Evolutionary conservation across 2,888 invertebrate species (phyloP).

Genomic region (Omphaloscelis lunosa): DNA sequence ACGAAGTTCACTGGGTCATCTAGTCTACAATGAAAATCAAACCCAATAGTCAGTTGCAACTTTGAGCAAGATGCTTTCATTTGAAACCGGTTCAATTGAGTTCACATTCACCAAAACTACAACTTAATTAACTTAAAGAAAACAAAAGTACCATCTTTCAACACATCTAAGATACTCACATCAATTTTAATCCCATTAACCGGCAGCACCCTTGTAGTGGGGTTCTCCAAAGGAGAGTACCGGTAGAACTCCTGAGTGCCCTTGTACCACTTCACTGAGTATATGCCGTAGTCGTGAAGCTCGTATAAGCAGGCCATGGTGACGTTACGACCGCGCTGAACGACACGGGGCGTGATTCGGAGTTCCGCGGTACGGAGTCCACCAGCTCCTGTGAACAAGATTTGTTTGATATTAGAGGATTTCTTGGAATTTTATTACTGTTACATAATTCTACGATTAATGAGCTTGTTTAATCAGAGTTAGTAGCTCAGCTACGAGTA

Average conservation of each 20-base stretch:
- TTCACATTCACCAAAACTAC: not conserved
- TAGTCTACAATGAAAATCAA: not conserved
- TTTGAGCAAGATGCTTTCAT: not conserved
- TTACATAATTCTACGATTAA: not conserved
- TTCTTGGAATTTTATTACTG: not conserved
- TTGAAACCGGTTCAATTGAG: not conserved
- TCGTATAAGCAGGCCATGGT: conserved; percentile 94
- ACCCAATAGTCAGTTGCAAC: not conserved
- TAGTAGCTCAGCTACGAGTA: not conserved
- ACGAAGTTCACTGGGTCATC: too few relatives aligned
- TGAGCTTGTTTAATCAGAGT: not conserved
- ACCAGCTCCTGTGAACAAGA: conserved; percentile 89
- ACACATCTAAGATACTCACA: conserved; percentile 91
- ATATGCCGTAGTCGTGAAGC: conserved; percentile 93
- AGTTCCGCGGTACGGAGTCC: conserved; percentile 94
- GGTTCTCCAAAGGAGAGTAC: conserved; percentile 94
- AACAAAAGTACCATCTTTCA: not conserved
- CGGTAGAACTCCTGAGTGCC: conserved; percentile 96
- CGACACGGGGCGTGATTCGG: conserved; percentile 93
- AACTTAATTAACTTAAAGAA: too few relatives aligned
- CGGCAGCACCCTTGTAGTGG: conserved; percentile 93
- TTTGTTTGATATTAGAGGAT: conserved; percentile 21
- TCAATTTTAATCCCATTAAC: conserved; percentile 94
- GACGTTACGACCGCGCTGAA: conserved; percentile 93
- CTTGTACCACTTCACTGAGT: conserved; percentile 96